A percentile compares a stretch with the other conserved stretches of the same genome.
These are phyloP conservation scores for Zaprionus tsacasi DNA, from an alignment of 1,140 invertebrate species.

Conservation along the genomic window DNA sequence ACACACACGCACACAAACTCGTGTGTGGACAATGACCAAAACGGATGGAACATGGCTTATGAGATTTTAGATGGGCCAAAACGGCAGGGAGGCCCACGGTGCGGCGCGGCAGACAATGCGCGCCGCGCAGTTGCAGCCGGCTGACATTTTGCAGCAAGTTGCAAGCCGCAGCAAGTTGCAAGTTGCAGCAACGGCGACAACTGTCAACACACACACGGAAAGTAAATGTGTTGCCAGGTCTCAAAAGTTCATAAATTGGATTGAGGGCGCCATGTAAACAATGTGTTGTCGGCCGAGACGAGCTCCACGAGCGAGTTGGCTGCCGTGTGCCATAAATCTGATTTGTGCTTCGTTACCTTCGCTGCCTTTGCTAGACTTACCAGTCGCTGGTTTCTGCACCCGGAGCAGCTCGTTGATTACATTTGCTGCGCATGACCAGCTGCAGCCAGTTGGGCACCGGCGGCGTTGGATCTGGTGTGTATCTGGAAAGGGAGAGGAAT, in stretches of 20 bases:
- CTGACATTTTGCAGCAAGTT: conserved; percentile 56
- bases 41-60: conserved; percentile 55
- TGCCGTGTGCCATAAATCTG: conserved; percentile 78
- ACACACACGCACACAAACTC: conserved; percentile 16
- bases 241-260: conserved; percentile 78
- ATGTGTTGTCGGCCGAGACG: conserved; percentile 51
- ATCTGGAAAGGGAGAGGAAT: conserved; percentile 44
- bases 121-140: conserved; percentile 40
- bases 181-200: conserved; percentile 58
- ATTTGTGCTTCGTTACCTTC: conserved; percentile 37
- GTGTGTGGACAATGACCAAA: conserved; percentile 42
- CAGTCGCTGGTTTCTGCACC: conserved; percentile 56
- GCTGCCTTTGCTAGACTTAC: conserved; percentile 56
- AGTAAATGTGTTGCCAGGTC: conserved; percentile 66
- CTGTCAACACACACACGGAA: conserved; percentile 75
- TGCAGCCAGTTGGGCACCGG: conserved; percentile 83
- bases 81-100: conserved; percentile 29
- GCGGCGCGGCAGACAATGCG: conserved; percentile 57
- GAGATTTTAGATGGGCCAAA: conserved; percentile 39
- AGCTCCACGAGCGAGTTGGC: conserved; percentile 4
- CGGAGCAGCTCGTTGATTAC: conserved; percentile 59
- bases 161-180: not conserved
- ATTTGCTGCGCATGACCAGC: conserved; percentile 83
- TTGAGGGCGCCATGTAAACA: conserved; percentile 67
- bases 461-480: conserved; percentile 75